Conservation (phyloP, 1,140 invertebrate species). For the Choristoneura fumiferana region DNA sequence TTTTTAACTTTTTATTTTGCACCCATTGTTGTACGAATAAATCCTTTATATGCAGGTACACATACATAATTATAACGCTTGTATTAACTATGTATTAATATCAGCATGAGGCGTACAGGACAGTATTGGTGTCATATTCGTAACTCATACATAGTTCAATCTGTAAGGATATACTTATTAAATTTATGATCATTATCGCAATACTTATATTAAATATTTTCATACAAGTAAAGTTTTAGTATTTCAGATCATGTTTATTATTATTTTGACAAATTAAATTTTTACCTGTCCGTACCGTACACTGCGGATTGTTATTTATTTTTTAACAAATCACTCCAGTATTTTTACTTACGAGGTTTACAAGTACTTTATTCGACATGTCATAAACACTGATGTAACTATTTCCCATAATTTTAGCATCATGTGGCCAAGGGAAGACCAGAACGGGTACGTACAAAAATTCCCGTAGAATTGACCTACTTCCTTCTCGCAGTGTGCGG, state of each 20-base stretch:
- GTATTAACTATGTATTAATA: constrained; percentile 5
- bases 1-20: constrained; percentile 5
- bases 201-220: constrained; percentile 63
- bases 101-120: background rate
- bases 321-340: background rate
- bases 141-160: background rate
- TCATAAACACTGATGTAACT: background rate
- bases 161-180: background rate
- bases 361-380: too few relatives aligned
- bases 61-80: constrained; percentile 14
- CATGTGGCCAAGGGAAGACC: constrained; percentile 14
- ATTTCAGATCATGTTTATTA: constrained; percentile 12
- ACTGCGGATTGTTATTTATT: background rate
- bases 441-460: constrained; percentile 1
- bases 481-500: constrained; percentile 5
- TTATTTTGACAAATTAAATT: constrained; percentile 5
- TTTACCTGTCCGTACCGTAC: background rate
- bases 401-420: constrained; percentile 14
- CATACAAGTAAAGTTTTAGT: background rate
- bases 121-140: constrained; percentile 9
- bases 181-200: constrained; percentile 33
- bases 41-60: background rate
- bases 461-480: background rate
- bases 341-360: too few relatives aligned
- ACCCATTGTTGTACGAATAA: background rate